These are phyloP conservation scores for Stichodactyla mertensii DNA, from an alignment of 64 coral and sea anemone species.

Conservation along the genomic window DNA sequence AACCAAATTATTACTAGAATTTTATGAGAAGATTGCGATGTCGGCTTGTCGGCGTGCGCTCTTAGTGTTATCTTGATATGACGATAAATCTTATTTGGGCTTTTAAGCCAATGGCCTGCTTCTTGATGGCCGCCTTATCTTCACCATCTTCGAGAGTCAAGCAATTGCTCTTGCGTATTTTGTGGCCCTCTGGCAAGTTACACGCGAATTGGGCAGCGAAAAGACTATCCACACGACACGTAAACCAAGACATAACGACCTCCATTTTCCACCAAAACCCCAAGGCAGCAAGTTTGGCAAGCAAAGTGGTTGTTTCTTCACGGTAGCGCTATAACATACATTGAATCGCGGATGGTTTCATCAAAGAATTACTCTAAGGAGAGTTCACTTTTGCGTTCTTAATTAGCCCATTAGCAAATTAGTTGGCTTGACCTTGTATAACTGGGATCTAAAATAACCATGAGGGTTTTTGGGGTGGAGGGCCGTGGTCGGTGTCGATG, in stretches of 20 bases:
- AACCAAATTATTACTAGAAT: background rate
- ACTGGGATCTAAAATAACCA: background rate
- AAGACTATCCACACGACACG: background rate
- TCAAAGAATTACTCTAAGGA: background rate
- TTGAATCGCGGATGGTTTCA: background rate
- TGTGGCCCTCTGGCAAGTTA: background rate
- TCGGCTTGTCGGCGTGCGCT: background rate
- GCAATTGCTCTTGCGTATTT: slow-evolving; percentile 3
- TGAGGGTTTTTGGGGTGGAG: background rate
- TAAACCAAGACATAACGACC: background rate
- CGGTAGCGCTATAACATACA: background rate
- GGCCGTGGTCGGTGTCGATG: background rate
- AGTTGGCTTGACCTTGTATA: slow-evolving; percentile 6
- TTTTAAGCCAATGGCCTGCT: slow-evolving; percentile 12
- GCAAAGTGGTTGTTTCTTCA: background rate
- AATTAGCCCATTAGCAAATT: slow-evolving; percentile 11
- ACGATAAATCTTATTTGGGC: slow-evolving; percentile 4
- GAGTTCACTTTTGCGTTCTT: slow-evolving; percentile 11
- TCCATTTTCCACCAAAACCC: background rate
- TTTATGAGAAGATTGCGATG: background rate
- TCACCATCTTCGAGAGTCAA: slow-evolving; percentile 19
- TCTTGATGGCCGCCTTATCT: slow-evolving; percentile 9
- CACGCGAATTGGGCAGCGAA: background rate
- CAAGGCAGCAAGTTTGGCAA: background rate
- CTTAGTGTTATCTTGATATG: slow-evolving; percentile 19